Base-by-base conservation (phyloP, 2,797 vertebrate species). In the Gadopsis bispinosus region DNA sequence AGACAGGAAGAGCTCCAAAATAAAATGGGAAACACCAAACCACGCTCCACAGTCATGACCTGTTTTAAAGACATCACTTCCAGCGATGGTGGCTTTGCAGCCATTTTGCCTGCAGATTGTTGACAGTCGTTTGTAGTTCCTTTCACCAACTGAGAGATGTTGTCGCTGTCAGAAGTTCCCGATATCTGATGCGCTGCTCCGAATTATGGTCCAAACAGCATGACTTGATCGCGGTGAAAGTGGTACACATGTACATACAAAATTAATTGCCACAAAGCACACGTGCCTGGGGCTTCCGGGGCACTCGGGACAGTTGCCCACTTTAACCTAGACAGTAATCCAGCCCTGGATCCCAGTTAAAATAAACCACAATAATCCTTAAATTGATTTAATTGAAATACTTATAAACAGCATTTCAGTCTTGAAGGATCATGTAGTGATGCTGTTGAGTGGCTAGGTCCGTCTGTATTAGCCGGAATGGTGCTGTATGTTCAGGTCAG, bases 401-500 rank as follows among this genome's bases (percentile, higher is more conserved):
- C 56, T 37, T 16, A 53, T 26, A 13, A 22, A 1, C 1, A 4
- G 19, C n/a, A 1, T 13, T 47, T 59, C 9, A 31, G 6, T 65
- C 4, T 14, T 31, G 4, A 59, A 26, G 12, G 22, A 45, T 16
- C 4, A 45, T 45, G 43, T 45, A 35, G 3, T 70, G 48, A 17
- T 54, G 16, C 17, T 55, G 33, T 41, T 11, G 4, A 50, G 22
- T 19, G 17, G 17, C 37, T 14, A 7, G 37, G 48, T 54, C 43
- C 48, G 62, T 63, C 65, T 47, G 19, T 37, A 37, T 39, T 31
- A 55, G 59, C 47, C 6, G 19, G 77, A 13, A 72, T 9, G 22
- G 54, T 29, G 22, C 51, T 10, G 14, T 3, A 29, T 55, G 61
- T 43, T 69, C 31, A 67, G 80, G 75, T 82, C 35, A 73, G 31